Percentiles rank a stretch among this genome's conserved stretches.
Conservation (phyloP, 2,113 vertebrate species). For the Gavia stellata region DNA sequence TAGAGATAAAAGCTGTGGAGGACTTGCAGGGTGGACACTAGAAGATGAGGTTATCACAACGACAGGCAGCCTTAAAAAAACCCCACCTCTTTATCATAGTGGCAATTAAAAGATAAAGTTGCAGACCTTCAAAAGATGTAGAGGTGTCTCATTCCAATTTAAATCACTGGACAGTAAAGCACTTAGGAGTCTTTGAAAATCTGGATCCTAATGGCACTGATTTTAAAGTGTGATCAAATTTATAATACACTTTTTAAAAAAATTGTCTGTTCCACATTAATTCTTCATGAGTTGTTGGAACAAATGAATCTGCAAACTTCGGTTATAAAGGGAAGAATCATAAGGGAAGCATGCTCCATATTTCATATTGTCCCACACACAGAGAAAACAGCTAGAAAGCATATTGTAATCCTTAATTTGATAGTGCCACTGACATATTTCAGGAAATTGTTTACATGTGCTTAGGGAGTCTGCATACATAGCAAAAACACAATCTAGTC, state of each 20-base stretch:
- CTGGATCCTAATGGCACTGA: neutral
- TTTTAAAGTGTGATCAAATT: neutral
- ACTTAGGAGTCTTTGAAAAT: neutral
- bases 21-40: neutral
- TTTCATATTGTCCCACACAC: neutral
- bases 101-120: conserved; percentile 5
- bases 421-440: neutral
- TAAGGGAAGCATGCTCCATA: neutral
- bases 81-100: neutral
- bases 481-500: neutral
- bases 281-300: neutral
- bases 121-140: neutral
- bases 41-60: neutral
- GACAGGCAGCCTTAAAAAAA: neutral
- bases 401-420: neutral
- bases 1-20: conserved; percentile 28
- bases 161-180: neutral
- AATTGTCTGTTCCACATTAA: neutral
- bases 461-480: neutral
- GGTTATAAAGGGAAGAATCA: neutral
- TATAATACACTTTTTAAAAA: neutral
- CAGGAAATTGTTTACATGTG: neutral
- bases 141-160: neutral
- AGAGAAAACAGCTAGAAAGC: neutral
- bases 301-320: neutral